phyloP scores from a whole-genome alignment of 2,888 invertebrate species.

The Eilema depressum region DNA sequence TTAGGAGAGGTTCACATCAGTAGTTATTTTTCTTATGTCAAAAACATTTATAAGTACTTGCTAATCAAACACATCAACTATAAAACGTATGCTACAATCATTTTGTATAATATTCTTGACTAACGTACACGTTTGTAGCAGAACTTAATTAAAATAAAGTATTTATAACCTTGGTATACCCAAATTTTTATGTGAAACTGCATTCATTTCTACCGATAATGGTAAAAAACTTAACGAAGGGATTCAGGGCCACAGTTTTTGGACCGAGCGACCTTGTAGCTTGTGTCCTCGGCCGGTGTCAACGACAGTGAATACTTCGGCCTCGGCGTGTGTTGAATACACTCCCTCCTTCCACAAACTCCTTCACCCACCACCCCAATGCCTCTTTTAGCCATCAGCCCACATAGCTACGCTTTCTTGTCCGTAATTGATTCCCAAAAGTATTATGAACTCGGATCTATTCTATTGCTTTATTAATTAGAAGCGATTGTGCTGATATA shows the following conservation, averaged over 20 bases:
- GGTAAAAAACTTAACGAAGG: slow-evolving; percentile 51
- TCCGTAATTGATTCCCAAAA: slow-evolving; percentile 63
- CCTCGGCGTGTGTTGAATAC: slow-evolving; percentile 65
- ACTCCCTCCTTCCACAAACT: slow-evolving; percentile 49
- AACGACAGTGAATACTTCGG: slow-evolving; percentile 75
- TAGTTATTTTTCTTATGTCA: neutral
- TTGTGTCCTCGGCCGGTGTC: slow-evolving; percentile 80
- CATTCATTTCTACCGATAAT: slow-evolving; percentile 46
- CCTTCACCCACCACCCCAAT: slow-evolving; percentile 27
- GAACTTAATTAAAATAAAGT: neutral
- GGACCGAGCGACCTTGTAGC: slow-evolving; percentile 76
- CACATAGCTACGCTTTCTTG: slow-evolving; percentile 40
- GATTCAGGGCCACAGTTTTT: slow-evolving; percentile 61
- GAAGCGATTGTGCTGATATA: neutral
- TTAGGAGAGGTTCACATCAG: no score
- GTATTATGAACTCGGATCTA: slow-evolving; percentile 59
- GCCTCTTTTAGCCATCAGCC: slow-evolving; percentile 46
- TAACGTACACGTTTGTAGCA: neutral
- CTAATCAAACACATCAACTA: neutral
- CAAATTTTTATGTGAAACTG: slow-evolving; percentile 29
- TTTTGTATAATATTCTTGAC: neutral
- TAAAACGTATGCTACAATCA: neutral
- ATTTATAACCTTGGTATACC: neutral
- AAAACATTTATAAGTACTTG: no score
- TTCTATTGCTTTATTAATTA: slow-evolving; percentile 5